These are phyloP conservation scores for Drosophila flavopinicola DNA, from an alignment of 2,888 invertebrate species.

Conservation along the genomic window DNA sequence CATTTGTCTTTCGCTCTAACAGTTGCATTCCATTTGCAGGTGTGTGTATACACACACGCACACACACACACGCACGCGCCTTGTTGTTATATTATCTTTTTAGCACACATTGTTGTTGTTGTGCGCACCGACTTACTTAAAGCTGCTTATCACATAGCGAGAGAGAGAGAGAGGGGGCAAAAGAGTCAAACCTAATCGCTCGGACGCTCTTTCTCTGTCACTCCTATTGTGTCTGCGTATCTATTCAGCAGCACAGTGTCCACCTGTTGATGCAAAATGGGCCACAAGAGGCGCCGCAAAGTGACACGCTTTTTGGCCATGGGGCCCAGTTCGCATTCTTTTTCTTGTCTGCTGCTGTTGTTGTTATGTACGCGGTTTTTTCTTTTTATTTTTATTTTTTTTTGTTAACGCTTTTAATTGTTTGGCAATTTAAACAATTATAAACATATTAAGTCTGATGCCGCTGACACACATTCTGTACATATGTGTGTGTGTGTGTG, in stretches of 20 bases:
- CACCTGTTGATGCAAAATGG: slow-evolving; percentile 52
- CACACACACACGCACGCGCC: not conserved
- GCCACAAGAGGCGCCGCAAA: slow-evolving; percentile 24
- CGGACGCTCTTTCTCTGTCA: slow-evolving; percentile 9
- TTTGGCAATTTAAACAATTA: slow-evolving; percentile 73
- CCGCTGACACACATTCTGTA: slow-evolving; percentile 60
- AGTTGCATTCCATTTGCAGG: slow-evolving; percentile 1
- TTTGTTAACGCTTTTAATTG: slow-evolving; percentile 55
- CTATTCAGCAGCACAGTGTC: slow-evolving; percentile 15
- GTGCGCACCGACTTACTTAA: slow-evolving; percentile 22
- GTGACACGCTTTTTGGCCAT: slow-evolving; percentile 37
- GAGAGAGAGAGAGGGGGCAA: slow-evolving; percentile 2
- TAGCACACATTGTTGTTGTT: slow-evolving; percentile 31
- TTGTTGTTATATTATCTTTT: slow-evolving; percentile 26
- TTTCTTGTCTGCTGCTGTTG: slow-evolving; percentile 28
- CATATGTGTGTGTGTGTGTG: not conserved
- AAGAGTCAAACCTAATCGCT: slow-evolving; percentile 13
- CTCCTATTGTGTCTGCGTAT: not conserved
- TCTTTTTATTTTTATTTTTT: too few relatives aligned
- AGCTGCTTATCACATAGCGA: slow-evolving; percentile 56
- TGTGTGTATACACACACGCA: not conserved
- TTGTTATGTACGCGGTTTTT: slow-evolving; percentile 11
- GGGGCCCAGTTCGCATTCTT: slow-evolving; percentile 39
- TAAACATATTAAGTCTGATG: slow-evolving; percentile 66
- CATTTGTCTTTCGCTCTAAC: slow-evolving; percentile 25